Evolutionary conservation across 2,888 invertebrate genomes (phyloP), one percentile per base, ranked within the genome.

Genomic region (Ametastegia equiseti): DNA sequence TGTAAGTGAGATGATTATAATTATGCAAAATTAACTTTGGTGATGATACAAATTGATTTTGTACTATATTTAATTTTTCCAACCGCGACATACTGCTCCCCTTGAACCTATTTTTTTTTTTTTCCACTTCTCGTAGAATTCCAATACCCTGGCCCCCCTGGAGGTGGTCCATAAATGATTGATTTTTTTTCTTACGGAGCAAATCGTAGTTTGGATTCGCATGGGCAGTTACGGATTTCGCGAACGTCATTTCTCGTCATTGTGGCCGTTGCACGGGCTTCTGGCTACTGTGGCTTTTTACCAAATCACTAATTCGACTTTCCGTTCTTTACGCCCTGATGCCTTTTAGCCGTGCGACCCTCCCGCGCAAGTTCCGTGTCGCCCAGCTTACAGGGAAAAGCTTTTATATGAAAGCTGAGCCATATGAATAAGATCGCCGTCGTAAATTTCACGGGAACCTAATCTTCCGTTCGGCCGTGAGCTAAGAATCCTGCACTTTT

Each of bases 361-460:
- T 83, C 81, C 79, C 77, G 82, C 83, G 82, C 82, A 84, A 82
- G 84, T 84, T 80, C 88, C 88, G 88, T 90, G 89, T 91, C 89
- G 87, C 87, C 6, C 60, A 88, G 90, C 91, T 91, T 91, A 91
- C 91, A 91, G 90, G 91, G 87, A 91, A 91, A 91, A 91, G 91
- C 91, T 91, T 91, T 91, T 91, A 91, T 89, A 89, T 88, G 89
- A 90, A 90, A 91, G 88, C 89, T 86, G 82, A 85, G 85, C 87
- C 78, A 78, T 86, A 87, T 89, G 90, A 91, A 90, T 90, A 90
- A 90, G 89, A 90, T 90, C 89, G 88, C 82, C 86, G 87, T 87
- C 91, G 90, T 91, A 91, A 91, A 91, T 91, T 90, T 86, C 87
- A 86, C 83, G 88, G 87, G 87, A 89, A 89, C 87, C 89, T 91